These are phyloP conservation scores for Uria aalge DNA, from an alignment of 2,113 vertebrate species.

Conservation along the genomic window DNA sequence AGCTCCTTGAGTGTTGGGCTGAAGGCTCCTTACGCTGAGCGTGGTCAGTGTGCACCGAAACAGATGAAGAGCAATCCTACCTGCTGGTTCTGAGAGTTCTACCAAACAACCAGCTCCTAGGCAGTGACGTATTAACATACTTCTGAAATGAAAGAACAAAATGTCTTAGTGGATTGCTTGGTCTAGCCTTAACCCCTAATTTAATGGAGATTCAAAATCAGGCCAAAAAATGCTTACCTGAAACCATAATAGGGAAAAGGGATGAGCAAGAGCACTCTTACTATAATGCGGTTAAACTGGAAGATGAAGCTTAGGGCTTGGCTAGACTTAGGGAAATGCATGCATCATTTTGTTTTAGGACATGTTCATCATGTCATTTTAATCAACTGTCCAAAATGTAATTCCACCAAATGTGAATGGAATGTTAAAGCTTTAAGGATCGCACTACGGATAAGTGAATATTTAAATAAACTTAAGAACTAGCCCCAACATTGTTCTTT, in stretches of 20 bases:
- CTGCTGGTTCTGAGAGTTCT: neutral
- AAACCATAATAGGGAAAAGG: neutral
- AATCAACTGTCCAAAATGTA: neutral
- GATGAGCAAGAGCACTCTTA: neutral
- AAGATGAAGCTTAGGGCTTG: neutral
- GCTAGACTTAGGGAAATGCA: neutral
- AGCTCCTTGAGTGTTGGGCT: neutral
- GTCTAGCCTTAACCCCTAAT: neutral
- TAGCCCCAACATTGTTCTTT: neutral
- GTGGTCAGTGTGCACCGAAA: fast-evolving
- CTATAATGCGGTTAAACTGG: neutral
- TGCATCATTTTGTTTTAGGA: neutral
- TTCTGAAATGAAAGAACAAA: neutral
- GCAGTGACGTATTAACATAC: too few species aligned
- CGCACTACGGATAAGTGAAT: neutral
- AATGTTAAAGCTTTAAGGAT: neutral
- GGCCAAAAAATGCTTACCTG: neutral
- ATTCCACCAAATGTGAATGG: neutral
- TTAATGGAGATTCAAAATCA: neutral
- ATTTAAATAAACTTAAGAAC: neutral
- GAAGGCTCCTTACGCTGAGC: neutral
- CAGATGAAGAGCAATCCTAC: neutral
- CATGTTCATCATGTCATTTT: neutral
- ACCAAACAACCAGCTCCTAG: neutral
- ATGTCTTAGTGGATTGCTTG: neutral